Evolutionary conservation across 1,140 invertebrate genomes (phyloP).

Genomic region (Magallana angulata): DNA sequence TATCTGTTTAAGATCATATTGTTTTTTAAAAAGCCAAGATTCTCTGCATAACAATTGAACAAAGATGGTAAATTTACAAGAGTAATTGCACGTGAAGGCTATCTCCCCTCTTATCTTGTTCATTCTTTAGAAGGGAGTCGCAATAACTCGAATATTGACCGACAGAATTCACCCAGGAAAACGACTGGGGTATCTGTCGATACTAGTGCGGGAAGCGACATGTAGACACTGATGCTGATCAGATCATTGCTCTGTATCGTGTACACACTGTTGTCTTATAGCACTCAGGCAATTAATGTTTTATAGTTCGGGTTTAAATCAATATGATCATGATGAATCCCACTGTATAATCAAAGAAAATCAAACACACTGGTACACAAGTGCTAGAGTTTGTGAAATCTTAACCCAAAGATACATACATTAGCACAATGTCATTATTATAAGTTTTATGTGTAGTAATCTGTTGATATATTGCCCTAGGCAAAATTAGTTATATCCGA

Average conservation of each 20-base stretch:
- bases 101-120: slow-evolving; percentile 11
- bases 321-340: neutral
- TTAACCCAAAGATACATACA: no score
- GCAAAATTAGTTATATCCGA: no score
- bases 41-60: neutral
- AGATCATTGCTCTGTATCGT: neutral
- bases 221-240: neutral
- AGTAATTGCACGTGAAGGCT: neutral
- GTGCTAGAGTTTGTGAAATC: no score
- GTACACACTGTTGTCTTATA: neutral
- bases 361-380: neutral
- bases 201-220: neutral
- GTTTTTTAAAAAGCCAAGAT: neutral
- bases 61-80: neutral
- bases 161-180: slow-evolving; percentile 1
- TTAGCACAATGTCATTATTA: no score
- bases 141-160: neutral
- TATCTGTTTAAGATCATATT: neutral
- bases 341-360: neutral
- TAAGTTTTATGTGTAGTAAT: no score
- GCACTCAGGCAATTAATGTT: neutral
- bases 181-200: neutral
- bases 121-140: neutral
- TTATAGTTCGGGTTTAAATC: neutral
- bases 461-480: no score